Conservation (phyloP, 2,113 vertebrate species). For the Gila orcuttii region DNA sequence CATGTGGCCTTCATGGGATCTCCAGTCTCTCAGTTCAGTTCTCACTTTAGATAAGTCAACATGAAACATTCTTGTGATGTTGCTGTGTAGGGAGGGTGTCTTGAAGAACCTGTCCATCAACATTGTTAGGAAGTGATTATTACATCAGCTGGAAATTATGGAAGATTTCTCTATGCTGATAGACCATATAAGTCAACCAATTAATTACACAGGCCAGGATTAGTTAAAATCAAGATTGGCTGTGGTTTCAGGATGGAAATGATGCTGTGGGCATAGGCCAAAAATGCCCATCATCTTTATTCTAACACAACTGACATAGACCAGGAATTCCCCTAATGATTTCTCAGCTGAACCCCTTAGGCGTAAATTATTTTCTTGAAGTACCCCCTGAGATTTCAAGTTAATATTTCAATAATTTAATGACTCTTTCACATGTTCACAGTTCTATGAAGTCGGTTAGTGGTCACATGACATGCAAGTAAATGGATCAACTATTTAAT, state of each 20-base stretch:
- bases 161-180: not conserved
- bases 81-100: not conserved
- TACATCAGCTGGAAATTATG: not conserved
- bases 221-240: not conserved
- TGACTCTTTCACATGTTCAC: not conserved
- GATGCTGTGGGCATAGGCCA: no score
- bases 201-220: not conserved
- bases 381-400: not conserved
- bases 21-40: not conserved
- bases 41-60: not conserved
- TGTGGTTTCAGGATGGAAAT: not conserved
- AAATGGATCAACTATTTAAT: not conserved
- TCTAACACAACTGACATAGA: not conserved
- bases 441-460: not conserved
- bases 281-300: not conserved
- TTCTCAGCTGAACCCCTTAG: not conserved
- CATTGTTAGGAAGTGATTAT: not conserved
- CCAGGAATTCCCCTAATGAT: not conserved
- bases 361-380: not conserved
- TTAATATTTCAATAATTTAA: not conserved
- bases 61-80: not conserved
- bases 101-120: slow-evolving; percentile 15
- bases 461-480: not conserved
- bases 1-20: not conserved
- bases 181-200: not conserved